Conservation (phyloP, 2,888 invertebrate species). For the Platerodrilus igneus region DNA sequence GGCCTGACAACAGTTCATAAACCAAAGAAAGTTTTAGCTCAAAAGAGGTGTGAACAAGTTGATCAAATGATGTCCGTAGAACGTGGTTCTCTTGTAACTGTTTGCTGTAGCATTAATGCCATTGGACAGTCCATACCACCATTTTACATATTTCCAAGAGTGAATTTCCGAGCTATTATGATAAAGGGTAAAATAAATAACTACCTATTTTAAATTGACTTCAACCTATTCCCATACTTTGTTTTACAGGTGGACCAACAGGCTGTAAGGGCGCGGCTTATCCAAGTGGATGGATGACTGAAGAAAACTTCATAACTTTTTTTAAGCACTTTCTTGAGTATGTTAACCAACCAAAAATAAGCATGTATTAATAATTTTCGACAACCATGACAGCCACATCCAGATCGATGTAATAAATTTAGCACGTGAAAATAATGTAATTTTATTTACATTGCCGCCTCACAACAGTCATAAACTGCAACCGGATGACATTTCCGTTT, state of each 20-base stretch:
- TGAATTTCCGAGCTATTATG: no score
- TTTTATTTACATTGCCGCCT: constrained; percentile 8
- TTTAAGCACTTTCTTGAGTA: constrained; percentile 25
- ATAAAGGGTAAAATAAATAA: no score
- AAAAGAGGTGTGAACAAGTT: no score
- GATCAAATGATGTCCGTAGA: no score
- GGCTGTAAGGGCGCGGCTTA: constrained; percentile 13
- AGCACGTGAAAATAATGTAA: constrained; percentile 5
- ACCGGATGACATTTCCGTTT: constrained; percentile 11
- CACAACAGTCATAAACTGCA: constrained; percentile 7
- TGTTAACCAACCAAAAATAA: constrained; percentile 12
- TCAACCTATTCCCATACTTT: no score
- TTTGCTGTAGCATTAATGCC: no score
- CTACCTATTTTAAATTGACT: no score
- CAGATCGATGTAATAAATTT: constrained; percentile 10
- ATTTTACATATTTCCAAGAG: no score
- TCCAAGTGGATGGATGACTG: constrained; percentile 31
- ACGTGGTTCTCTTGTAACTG: no score
- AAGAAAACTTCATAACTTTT: constrained; percentile 27
- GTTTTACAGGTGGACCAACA: constrained; percentile 5
- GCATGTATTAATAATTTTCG: constrained; percentile 14
- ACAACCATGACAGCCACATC: constrained; percentile 16
- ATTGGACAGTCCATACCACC: no score
- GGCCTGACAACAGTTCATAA: no score
- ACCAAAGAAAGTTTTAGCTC: no score